These are phyloP conservation scores for Idaea dimidiata DNA, from an alignment of 2,888 invertebrate species.

Conservation along the genomic window DNA sequence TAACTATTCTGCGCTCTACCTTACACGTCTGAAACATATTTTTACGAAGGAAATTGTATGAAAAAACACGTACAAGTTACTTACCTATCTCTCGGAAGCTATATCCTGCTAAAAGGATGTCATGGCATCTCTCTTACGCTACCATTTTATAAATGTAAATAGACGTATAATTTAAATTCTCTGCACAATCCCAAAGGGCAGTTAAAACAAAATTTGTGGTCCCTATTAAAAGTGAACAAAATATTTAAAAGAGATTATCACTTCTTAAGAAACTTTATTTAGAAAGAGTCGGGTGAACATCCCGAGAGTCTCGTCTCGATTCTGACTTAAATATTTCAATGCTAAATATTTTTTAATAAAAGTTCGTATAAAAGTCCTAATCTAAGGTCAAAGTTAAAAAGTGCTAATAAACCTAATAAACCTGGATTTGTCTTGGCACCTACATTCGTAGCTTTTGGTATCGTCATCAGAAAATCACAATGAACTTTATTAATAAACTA, in stretches of 20 bases:
- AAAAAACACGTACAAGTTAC: background rate
- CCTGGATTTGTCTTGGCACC: too few relatives aligned
- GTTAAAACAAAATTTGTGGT: background rate
- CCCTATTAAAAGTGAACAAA: conserved; percentile 2
- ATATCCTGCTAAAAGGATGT: background rate
- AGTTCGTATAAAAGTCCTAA: too few relatives aligned
- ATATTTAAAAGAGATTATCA: conserved; percentile 5
- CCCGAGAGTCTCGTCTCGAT: background rate
- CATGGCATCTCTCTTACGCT: background rate
- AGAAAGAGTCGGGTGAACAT: background rate
- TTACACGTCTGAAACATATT: background rate
- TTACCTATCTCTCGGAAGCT: background rate
- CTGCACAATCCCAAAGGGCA: background rate
- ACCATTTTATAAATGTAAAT: background rate
- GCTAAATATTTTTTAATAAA: background rate
- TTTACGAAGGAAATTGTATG: background rate
- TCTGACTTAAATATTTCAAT: background rate
- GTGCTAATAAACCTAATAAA: too few relatives aligned
- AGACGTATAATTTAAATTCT: background rate
- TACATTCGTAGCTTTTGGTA: too few relatives aligned
- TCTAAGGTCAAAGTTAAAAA: too few relatives aligned
- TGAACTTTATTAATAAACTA: too few relatives aligned
- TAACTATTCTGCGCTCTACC: background rate
- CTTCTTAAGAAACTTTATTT: background rate
- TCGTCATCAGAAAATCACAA: too few relatives aligned